A percentile compares a stretch with the other conserved stretches of the same genome.
Conservation (phyloP, 30 jellyfish, hydroid and myxozoan species). For the Cassiopea xamachana region DNA sequence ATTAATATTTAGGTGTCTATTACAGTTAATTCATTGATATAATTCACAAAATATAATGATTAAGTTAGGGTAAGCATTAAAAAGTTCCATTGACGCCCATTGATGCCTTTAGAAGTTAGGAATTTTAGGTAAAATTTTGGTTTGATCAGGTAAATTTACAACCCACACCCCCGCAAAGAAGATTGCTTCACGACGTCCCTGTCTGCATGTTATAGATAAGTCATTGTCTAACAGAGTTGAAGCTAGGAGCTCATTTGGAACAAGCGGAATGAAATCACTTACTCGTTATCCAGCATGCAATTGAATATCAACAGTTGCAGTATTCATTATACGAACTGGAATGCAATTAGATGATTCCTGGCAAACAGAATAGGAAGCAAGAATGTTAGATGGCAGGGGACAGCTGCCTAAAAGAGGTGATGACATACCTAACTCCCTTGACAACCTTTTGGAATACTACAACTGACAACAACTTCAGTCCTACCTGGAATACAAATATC, state of each 20-base stretch:
- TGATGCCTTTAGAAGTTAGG: no score
- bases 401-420: conserved; percentile 11
- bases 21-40: no score
- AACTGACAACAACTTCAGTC: conserved; percentile 14
- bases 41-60: no score
- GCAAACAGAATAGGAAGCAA: conserved; percentile 44
- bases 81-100: no score
- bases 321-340: conserved; percentile 45
- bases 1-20: no score
- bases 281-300: conserved; percentile 35
- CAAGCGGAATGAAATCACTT: not conserved
- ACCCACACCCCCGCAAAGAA: no score
- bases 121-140: no score
- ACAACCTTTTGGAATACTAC: conserved; percentile 18
- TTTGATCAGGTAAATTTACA: no score
- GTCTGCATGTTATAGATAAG: not conserved
- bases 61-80: no score
- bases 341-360: conserved; percentile 13
- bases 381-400: conserved; percentile 12
- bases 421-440: conserved; percentile 51
- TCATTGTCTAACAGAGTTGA: not conserved
- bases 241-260: not conserved
- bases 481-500: conserved; percentile 43
- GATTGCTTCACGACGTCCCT: not conserved
- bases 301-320: conserved; percentile 30